Evolutionary conservation across 2,888 invertebrate species (phyloP).

Genomic region (Odontocerum albicorne): DNA sequence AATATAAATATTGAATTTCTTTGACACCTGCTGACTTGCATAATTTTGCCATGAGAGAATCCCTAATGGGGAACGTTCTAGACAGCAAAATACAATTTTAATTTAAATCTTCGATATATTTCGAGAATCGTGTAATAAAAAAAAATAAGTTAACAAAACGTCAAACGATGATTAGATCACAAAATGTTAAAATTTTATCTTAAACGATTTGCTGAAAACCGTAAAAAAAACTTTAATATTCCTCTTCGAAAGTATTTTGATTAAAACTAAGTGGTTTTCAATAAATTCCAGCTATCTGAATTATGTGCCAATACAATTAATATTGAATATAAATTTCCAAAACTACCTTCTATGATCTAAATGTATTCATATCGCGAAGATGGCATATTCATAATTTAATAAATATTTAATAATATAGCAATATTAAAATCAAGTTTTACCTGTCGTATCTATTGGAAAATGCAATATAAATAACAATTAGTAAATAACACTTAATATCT

Average conservation of each 20-base stretch:
- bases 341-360: background rate
- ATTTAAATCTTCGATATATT: too few relatives aligned
- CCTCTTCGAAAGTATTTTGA: constrained; percentile 1
- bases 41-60: too few relatives aligned
- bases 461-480: constrained; percentile 22
- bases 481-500: constrained; percentile 6
- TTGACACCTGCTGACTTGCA: too few relatives aligned
- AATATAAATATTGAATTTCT: too few relatives aligned
- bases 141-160: too few relatives aligned
- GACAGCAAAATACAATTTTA: too few relatives aligned
- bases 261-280: constrained; percentile 13
- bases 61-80: too few relatives aligned
- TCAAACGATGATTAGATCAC: too few relatives aligned
- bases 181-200: too few relatives aligned
- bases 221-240: background rate
- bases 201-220: too few relatives aligned
- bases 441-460: constrained; percentile 1
- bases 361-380: background rate
- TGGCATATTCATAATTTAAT: constrained; percentile 1
- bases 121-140: too few relatives aligned
- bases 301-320: constrained; percentile 5
- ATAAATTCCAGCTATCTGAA: constrained; percentile 6
- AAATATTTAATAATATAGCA: constrained; percentile 11
- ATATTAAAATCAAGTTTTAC: constrained; percentile 4
- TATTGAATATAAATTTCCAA: background rate